Evolutionary conservation across 1,140 invertebrate genomes (phyloP).

Genomic region (Papilio helenus): DNA sequence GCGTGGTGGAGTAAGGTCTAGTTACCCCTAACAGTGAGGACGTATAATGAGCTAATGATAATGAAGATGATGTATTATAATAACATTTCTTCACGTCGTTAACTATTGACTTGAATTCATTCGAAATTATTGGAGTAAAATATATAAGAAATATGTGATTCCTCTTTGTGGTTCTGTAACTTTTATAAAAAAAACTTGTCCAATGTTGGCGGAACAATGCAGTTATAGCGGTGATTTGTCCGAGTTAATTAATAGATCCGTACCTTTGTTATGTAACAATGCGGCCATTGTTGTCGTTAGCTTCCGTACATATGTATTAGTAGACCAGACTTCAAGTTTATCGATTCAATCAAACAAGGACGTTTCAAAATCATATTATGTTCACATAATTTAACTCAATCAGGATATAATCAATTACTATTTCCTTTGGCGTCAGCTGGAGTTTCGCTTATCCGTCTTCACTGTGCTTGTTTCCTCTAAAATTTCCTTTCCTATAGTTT

Average conservation of each 20-base stretch:
- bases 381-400: background rate
- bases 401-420: background rate
- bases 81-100: no score
- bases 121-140: background rate
- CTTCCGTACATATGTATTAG: background rate
- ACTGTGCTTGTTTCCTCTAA: background rate
- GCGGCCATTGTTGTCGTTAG: slow-evolving; percentile 24
- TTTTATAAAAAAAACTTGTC: background rate
- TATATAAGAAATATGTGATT: no score
- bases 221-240: slow-evolving; percentile 20
- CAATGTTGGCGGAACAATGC: slow-evolving; percentile 22
- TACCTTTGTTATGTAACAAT: slow-evolving; percentile 34
- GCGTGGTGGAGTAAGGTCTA: no score
- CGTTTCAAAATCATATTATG: background rate
- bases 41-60: no score
- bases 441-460: background rate
- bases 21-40: no score
- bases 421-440: background rate
- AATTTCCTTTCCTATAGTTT: no score
- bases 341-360: slow-evolving; percentile 9
- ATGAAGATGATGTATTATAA: no score
- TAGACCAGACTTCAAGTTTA: slow-evolving; percentile 15
- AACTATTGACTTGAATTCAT: background rate
- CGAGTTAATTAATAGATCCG: slow-evolving; percentile 36
- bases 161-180: slow-evolving; percentile 8